Conservation (phyloP, 2,113 vertebrate genomes). For the Gymnocephalus cernua region DNA sequence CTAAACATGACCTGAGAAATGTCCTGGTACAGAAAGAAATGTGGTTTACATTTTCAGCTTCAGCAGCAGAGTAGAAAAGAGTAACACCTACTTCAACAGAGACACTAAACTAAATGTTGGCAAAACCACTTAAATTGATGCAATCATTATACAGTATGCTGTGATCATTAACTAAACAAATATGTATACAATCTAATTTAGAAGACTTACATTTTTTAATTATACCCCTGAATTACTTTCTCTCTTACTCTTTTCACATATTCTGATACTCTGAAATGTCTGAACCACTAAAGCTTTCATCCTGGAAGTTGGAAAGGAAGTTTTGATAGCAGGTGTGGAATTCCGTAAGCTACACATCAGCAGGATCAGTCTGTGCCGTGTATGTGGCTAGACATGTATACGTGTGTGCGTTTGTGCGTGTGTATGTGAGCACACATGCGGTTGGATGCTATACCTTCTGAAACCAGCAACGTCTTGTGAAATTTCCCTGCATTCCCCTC, state of each 20-base stretch:
- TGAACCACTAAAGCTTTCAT: conserved; percentile 3
- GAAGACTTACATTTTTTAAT: background rate
- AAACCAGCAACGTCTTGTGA: conserved; percentile 60
- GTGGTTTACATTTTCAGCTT: conserved; percentile 24
- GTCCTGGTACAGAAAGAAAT: conserved; percentile 14
- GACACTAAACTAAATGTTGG: background rate
- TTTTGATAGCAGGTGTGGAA: conserved; percentile 60
- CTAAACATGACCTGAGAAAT: background rate
- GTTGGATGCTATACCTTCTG: conserved; percentile 18
- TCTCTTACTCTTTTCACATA: background rate
- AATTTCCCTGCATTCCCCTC: conserved; percentile 42
- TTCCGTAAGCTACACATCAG: conserved; percentile 43
- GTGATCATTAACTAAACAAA: background rate
- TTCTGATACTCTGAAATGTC: background rate
- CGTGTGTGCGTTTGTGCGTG: background rate
- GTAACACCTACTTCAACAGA: conserved; percentile 20
- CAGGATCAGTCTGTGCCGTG: conserved; percentile 15
- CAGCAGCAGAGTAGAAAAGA: conserved; percentile 11
- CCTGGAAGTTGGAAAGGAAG: conserved; percentile 24
- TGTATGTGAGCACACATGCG: background rate
- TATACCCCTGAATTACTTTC: background rate
- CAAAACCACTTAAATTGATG: no score
- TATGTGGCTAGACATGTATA: background rate
- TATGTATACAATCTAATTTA: background rate
- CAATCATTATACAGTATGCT: background rate